Evolutionary conservation across 2,888 invertebrate genomes (phyloP).

Genomic region (Oscheius sp.): DNA sequence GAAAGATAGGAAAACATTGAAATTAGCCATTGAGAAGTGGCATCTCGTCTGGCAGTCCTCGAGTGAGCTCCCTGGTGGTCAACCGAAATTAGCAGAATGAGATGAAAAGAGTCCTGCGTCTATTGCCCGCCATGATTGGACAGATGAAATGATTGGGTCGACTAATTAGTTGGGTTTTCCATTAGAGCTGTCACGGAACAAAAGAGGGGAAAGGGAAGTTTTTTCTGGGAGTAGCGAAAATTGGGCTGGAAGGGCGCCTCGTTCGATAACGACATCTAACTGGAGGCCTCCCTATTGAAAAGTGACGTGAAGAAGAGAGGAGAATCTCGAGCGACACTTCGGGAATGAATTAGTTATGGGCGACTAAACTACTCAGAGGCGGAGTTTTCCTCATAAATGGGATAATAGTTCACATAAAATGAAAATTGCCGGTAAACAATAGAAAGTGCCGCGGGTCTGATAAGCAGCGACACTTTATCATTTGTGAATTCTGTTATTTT

Average conservation of each 20-base stretch:
- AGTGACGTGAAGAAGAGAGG: conserved; percentile 13
- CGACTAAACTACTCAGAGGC: conserved; percentile 5
- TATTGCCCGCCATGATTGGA: background rate
- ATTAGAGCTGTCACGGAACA: background rate
- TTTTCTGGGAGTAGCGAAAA: background rate
- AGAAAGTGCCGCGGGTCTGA: no score
- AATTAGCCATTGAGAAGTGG: no score
- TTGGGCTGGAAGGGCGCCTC: background rate
- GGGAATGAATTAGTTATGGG: conserved; percentile 18
- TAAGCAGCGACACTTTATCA: no score
- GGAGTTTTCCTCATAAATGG: no score
- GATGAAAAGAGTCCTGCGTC: background rate
- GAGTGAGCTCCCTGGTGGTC: no score
- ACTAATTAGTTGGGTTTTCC: no score
- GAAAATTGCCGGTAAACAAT: no score
- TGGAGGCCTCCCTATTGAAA: conserved; percentile 25
- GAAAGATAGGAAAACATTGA: no score
- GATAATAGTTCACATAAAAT: no score
- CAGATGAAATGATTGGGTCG: background rate
- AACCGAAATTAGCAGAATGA: background rate
- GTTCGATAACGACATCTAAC: conserved; percentile 37
- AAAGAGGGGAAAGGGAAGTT: conserved; percentile 1
- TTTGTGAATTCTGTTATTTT: background rate
- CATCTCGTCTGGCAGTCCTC: background rate
- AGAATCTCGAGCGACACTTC: conserved; percentile 13